Conservation (phyloP, 2,888 invertebrate genomes). For the Caenorhabditis doughertyi region DNA sequence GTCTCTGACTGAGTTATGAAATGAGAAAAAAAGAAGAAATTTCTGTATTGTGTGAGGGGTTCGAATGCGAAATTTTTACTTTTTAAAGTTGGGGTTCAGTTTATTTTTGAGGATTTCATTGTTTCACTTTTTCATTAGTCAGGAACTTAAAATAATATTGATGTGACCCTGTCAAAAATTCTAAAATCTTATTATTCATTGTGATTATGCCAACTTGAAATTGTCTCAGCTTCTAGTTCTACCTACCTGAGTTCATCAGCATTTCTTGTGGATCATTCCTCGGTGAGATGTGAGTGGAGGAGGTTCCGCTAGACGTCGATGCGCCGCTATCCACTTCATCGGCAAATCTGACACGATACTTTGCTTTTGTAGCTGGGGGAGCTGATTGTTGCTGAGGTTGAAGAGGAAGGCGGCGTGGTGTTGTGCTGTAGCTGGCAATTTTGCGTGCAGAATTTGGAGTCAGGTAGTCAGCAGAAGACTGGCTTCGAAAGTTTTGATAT, state of each 20-base stretch:
- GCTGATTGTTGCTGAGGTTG: constrained; percentile 58
- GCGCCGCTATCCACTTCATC: constrained; percentile 75
- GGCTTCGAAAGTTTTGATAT: constrained; percentile 58
- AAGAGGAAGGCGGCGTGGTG: constrained; percentile 68
- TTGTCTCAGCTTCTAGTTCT: not conserved
- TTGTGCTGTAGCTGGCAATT: constrained; percentile 63
- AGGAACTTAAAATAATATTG: too few species aligned
- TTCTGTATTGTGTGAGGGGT: not conserved
- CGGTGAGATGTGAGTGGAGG: constrained; percentile 66
- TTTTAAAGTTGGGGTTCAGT: too few species aligned
- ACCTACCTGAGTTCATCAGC: constrained; percentile 53
- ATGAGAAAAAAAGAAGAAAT: constrained; percentile 11
- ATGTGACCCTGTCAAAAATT: too few species aligned
- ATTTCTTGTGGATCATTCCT: constrained; percentile 60
- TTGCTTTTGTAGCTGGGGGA: constrained; percentile 55
- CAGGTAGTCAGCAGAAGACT: constrained; percentile 70
- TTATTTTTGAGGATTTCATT: not conserved
- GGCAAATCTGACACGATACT: constrained; percentile 76
- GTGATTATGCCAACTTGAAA: not conserved
- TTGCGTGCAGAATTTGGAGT: constrained; percentile 75
- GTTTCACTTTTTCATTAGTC: too few species aligned
- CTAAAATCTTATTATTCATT: too few species aligned
- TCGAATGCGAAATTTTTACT: not conserved
- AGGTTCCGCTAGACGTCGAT: constrained; percentile 70
- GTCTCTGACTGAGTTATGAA: constrained; percentile 22